A percentile compares a stretch with the other conserved stretches of the same genome.
Conservation (phyloP, 2,113 vertebrate genomes). For the Laticauda laticaudata region DNA sequence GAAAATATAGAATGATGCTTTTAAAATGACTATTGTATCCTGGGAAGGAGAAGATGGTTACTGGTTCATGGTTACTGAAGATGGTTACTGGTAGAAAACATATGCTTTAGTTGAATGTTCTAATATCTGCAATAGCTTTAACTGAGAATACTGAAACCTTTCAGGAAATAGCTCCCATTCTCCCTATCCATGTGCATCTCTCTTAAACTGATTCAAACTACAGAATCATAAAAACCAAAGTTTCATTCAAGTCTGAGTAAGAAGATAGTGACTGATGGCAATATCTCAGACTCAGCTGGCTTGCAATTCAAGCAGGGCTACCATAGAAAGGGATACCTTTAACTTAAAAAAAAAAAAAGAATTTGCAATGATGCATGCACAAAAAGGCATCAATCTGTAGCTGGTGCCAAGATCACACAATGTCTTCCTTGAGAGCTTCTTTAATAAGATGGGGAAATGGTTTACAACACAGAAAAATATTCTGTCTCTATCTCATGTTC, state of each 20-base stretch:
- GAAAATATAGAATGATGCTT: not conserved
- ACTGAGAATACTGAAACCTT: constrained; percentile 42
- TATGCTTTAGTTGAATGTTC: constrained; percentile 28
- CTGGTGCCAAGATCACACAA: constrained; percentile 66
- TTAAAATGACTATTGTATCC: not conserved
- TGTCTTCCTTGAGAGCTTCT: constrained; percentile 64
- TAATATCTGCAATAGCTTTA: constrained; percentile 46
- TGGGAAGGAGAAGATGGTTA: not conserved
- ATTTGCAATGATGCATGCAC: constrained; percentile 58
- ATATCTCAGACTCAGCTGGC: constrained; percentile 51
- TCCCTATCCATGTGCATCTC: constrained; percentile 13
- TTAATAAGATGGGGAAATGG: constrained; percentile 53
- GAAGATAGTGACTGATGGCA: constrained; percentile 35
- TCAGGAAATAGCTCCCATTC: constrained; percentile 38
- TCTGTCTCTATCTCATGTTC: constrained; percentile 19
- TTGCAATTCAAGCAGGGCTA: constrained; percentile 60
- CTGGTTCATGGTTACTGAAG: not conserved
- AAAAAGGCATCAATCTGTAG: constrained; percentile 61
- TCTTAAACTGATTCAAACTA: constrained; percentile 41
- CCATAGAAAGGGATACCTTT: constrained; percentile 62
- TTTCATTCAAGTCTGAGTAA: constrained; percentile 40
- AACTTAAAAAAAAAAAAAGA: constrained; percentile 47
- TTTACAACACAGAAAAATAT: constrained; percentile 55
- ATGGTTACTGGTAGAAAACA: constrained; percentile 34
- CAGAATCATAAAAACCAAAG: constrained; percentile 63